A percentile compares a stretch with the other conserved stretches of the same genome.
These are phyloP conservation scores for Steinernema hermaphroditum DNA, from an alignment of 2,888 invertebrate species.

Conservation along the genomic window DNA sequence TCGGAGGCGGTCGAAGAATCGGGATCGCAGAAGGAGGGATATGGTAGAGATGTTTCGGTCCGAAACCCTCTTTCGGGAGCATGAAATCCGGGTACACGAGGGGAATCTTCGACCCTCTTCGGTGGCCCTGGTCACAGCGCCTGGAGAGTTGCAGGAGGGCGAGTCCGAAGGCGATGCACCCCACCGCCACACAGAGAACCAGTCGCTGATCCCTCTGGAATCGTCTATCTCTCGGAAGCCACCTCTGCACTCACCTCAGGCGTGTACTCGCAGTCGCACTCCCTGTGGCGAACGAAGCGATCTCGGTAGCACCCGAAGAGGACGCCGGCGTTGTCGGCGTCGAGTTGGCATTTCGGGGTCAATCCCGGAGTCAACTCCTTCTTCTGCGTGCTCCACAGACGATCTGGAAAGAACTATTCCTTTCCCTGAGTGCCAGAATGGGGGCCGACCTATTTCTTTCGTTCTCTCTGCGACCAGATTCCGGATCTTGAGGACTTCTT, in stretches of 20 bases:
- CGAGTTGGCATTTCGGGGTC: background rate
- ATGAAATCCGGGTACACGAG: background rate
- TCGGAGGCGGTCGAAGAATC: background rate
- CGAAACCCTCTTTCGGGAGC: background rate
- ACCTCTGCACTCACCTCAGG: background rate
- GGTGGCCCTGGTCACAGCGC: background rate
- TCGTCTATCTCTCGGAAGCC: background rate
- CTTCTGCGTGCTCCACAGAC: background rate
- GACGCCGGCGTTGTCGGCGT: background rate
- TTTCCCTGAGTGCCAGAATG: background rate
- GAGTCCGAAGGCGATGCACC: background rate
- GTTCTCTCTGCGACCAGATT: background rate
- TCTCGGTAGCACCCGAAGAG: background rate
- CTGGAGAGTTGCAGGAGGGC: background rate
- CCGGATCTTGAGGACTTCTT: background rate
- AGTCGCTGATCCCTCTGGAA: background rate
- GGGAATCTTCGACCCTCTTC: background rate
- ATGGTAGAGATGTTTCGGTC: background rate
- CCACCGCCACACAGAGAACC: background rate
- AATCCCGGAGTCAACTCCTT: background rate
- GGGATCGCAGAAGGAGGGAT: constrained; percentile 7
- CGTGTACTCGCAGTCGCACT: background rate
- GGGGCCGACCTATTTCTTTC: background rate
- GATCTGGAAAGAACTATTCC: background rate
- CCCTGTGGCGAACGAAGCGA: background rate